Evolutionary conservation across 1,140 invertebrate genomes (phyloP).

Genomic region (Nylanderia fulva): DNA sequence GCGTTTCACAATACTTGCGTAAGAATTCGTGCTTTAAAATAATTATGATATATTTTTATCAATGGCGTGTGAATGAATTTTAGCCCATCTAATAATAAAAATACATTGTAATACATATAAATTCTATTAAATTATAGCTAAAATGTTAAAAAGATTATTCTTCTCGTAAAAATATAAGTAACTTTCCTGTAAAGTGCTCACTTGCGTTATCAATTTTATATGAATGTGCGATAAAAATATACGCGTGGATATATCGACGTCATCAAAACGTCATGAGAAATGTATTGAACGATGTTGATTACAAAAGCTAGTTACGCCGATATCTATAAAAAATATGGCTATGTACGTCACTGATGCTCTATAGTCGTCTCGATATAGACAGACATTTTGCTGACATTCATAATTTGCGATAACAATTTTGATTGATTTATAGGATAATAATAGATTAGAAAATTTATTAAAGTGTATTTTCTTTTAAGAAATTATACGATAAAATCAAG

Average conservation of each 20-base stretch:
- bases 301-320: not conserved
- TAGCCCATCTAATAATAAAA: not conserved
- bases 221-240: conserved; percentile 2
- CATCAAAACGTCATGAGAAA: not conserved
- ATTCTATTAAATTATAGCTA: not conserved
- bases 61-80: not conserved
- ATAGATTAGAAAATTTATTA: conserved; percentile 1
- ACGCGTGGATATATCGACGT: not conserved
- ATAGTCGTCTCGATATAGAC: conserved; percentile 20
- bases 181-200: not conserved
- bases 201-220: not conserved
- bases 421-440: conserved; percentile 1
- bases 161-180: not conserved
- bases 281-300: conserved; percentile 1
- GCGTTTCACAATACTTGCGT: not conserved
- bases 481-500: not conserved
- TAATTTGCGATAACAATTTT: conserved; percentile 57
- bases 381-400: conserved; percentile 33
- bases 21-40: conserved; percentile 1
- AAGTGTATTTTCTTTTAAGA: not conserved
- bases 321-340: conserved; percentile 51
- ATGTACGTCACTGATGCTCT: conserved; percentile 65
- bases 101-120: no score
- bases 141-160: not conserved
- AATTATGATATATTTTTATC: not conserved